Conservation (phyloP, 2,797 vertebrate species). For the Sciurus vulgaris region DNA sequence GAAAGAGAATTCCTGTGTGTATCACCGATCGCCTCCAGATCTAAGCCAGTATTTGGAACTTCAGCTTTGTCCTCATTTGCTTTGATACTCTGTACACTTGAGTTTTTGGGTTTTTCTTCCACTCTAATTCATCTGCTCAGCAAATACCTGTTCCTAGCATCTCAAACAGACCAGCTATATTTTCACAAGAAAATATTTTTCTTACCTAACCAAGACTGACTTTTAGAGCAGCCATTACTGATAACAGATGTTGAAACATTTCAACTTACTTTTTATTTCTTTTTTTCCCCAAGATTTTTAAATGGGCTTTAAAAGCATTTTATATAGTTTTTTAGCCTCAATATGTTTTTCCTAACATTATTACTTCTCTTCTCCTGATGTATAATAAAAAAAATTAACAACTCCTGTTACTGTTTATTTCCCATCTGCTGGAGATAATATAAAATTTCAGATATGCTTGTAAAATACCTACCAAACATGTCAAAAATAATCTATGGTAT, state of each 20-base stretch:
- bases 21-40: background rate
- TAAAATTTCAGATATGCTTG: slow-evolving; percentile 81
- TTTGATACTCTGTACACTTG: background rate
- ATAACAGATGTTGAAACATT: slow-evolving; percentile 81
- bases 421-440: slow-evolving; percentile 79
- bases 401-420: slow-evolving; percentile 80
- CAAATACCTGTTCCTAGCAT: slow-evolving; percentile 60
- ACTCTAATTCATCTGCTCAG: background rate
- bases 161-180: slow-evolving; percentile 50
- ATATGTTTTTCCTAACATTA: slow-evolving; percentile 78
- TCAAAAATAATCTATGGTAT: slow-evolving; percentile 77
- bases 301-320: slow-evolving; percentile 78
- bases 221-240: slow-evolving; percentile 69
- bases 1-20: background rate
- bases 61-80: slow-evolving; percentile 25
- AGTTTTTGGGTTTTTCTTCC: slow-evolving; percentile 43
- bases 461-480: slow-evolving; percentile 77
- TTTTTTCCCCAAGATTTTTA: slow-evolving; percentile 70
- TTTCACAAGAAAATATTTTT: slow-evolving; percentile 76
- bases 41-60: background rate
- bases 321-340: slow-evolving; percentile 75
- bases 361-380: slow-evolving; percentile 70
- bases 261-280: slow-evolving; percentile 74
- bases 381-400: slow-evolving; percentile 81
- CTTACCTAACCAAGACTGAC: slow-evolving; percentile 56